Base-by-base conservation (phyloP, 2,113 vertebrate species). In the Rhagologus leucostigma region DNA sequence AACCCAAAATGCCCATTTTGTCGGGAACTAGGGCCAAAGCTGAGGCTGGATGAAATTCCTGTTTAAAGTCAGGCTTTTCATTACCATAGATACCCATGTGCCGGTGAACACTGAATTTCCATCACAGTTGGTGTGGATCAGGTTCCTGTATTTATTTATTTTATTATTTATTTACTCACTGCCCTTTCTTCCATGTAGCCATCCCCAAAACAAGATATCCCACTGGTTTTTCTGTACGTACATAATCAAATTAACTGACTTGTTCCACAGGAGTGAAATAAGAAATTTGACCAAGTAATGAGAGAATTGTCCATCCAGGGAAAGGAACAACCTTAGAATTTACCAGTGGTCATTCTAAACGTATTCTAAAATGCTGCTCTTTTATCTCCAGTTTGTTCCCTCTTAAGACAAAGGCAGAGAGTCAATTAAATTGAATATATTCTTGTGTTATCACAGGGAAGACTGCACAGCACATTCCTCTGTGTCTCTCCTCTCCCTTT, bases 11-110 rank as follows among this genome's bases (percentile, higher is more conserved):
- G 16, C 41, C 22, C 47, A 4, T 87, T 87, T 82, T 81, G 47
- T 32, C 30, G 35, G 65, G 74, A 94, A 64, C 68, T 7, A 37
- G 49, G 42, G 49, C 69, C 65, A 77, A 47, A 74, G 64, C 35
- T 4, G 27, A 83, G 82, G 80, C 84, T 93, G 46, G 33, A 3
- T 77, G 84, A 47, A 94, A 91, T 90, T 76, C 70, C 74, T 69
- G 15, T 10, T 29, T 33, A 35, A 84, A 94, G 21, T 57, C 87
- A 60, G 57, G 17, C 15, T 84, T 64, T 50, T 41, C 32, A 2
- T 39, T 69, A 19, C 70, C 70, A 7, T 3, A 26, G 65, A 32
- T 56, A 29, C 3, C 64, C 65, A 19, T 11, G 57, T 75, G 57
- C 62, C 57, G 56, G 73, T 62, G n/a, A 94, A 44, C 60, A 10